Percentiles rank a stretch among this genome's conserved stretches.
Evolutionary conservation across 2,797 vertebrate genomes (phyloP).

Genomic region (Pygocentrus nattereri): DNA sequence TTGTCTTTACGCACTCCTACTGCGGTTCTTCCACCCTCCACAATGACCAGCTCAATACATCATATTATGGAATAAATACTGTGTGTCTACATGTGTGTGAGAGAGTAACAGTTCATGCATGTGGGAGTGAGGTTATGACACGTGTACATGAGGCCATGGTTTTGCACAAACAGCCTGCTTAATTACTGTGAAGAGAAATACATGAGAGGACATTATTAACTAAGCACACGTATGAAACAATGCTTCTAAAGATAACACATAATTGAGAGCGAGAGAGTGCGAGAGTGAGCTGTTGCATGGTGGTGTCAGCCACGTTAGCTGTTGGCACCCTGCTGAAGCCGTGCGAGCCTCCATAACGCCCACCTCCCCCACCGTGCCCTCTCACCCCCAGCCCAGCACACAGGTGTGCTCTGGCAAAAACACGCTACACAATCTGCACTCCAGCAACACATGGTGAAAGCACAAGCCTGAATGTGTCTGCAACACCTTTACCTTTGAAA

Average conservation of each 20-base stretch:
- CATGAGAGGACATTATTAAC: conserved; percentile 59
- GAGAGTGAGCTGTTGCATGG: conserved; percentile 54
- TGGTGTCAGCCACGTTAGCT: conserved; percentile 57
- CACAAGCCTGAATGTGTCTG: conserved; percentile 1
- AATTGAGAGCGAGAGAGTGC: conserved; percentile 66
- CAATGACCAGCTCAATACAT: conserved; percentile 34
- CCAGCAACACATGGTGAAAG: background rate
- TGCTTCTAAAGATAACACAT: conserved; percentile 62
- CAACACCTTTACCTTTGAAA: conserved; percentile 15
- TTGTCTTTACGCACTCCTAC: conserved; percentile 66
- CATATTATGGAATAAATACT: conserved; percentile 28
- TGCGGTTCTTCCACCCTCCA: conserved; percentile 60
- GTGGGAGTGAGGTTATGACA: conserved; percentile 58
- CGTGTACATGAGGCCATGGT: conserved; percentile 50
- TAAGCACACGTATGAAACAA: conserved; percentile 54
- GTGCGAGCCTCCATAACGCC: conserved; percentile 47
- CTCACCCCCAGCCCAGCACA: conserved; percentile 50
- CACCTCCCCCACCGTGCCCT: conserved; percentile 60
- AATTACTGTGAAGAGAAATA: conserved; percentile 58
- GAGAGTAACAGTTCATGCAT: conserved; percentile 59
- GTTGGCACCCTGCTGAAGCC: conserved; percentile 51
- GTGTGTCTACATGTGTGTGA: conserved; percentile 58
- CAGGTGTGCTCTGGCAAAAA: conserved; percentile 41
- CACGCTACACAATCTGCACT: background rate
- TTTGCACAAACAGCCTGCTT: conserved; percentile 59